Conservation (phyloP, 2,113 vertebrate species). For the Lampris incognitus region DNA sequence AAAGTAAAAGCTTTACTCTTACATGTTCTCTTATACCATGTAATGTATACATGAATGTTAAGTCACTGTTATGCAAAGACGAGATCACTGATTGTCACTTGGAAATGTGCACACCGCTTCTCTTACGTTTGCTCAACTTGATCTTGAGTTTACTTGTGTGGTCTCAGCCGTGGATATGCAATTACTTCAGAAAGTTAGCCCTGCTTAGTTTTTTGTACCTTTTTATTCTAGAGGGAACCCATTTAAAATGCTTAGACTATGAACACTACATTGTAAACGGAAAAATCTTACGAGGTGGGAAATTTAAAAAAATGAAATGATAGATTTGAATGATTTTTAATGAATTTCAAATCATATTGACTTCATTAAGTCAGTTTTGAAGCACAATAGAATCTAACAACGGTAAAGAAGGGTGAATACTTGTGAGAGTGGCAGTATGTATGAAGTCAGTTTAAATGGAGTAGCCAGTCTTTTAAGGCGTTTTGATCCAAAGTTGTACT, state of each 20-base stretch:
- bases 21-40: slow-evolving; percentile 32
- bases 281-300: too few species aligned
- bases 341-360: too few species aligned
- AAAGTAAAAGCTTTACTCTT: slow-evolving; percentile 32
- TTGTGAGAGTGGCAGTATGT: background rate
- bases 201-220: too few species aligned
- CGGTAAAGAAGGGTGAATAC: background rate
- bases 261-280: too few species aligned
- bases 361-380: background rate
- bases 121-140: background rate
- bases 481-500: too few species aligned
- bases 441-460: background rate
- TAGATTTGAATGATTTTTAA: too few species aligned
- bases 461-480: too few species aligned
- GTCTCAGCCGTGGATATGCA: background rate
- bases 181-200: background rate
- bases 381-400: background rate
- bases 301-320: too few species aligned
- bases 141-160: background rate
- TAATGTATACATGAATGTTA: slow-evolving; percentile 20
- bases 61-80: slow-evolving; percentile 12
- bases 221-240: too few species aligned
- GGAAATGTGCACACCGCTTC: background rate
- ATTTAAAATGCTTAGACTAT: too few species aligned
- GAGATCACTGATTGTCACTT: background rate